phyloP scores from a whole-genome alignment of 2,797 vertebrate species.

The Odontamblyopus lacepedii region DNA sequence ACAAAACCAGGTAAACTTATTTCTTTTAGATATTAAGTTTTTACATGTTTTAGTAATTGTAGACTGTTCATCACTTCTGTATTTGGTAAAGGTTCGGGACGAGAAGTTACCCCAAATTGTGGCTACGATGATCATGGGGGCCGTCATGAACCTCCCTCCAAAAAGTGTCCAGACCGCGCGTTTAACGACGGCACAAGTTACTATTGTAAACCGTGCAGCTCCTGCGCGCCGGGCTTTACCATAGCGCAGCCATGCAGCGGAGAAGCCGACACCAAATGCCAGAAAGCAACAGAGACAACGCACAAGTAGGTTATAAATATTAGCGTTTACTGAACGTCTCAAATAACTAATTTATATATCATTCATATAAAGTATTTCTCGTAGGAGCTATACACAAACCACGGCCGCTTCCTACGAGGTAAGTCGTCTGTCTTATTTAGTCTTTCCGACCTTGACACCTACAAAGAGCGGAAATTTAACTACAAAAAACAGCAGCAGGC shows the following conservation, averaged over 20 bases:
- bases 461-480: neutral
- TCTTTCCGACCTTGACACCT: neutral
- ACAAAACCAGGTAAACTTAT: neutral
- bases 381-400: neutral
- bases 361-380: neutral
- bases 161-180: fast-evolving
- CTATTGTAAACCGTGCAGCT: fast-evolving
- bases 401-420: neutral
- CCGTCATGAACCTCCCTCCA: fast-evolving
- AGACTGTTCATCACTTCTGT: neutral
- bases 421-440: neutral
- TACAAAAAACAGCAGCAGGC: neutral
- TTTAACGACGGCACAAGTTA: constrained; percentile 35
- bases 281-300: fast-evolving
- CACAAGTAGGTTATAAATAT: constrained; percentile 6
- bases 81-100: constrained; percentile 26
- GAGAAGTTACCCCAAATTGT: constrained; percentile 47
- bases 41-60: no score
- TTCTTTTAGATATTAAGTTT: no score
- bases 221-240: fast-evolving
- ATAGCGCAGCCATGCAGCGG: fast-evolving
- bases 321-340: neutral
- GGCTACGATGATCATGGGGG: constrained; percentile 13
- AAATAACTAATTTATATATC: neutral
- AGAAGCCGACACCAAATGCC: constrained; percentile 19